Evolutionary conservation across 2,888 invertebrate species (phyloP).

Genomic region (Hedya salicella): DNA sequence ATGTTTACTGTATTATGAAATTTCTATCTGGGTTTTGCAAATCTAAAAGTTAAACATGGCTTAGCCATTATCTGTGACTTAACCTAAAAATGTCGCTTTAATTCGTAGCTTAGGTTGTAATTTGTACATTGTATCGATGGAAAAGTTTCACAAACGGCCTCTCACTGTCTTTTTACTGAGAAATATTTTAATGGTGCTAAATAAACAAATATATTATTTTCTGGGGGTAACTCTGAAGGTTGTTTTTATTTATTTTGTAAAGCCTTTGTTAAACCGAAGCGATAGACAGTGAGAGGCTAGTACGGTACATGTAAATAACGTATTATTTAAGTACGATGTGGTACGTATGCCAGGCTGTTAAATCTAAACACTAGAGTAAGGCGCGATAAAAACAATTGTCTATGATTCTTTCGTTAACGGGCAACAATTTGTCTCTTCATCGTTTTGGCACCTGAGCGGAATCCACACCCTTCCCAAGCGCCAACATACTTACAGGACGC

Average conservation of each 20-base stretch:
- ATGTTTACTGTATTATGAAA: slow-evolving; percentile 49
- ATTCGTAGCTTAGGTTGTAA: slow-evolving; percentile 72
- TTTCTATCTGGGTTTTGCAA: slow-evolving; percentile 48
- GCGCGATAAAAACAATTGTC: slow-evolving; percentile 60
- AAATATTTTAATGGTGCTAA: slow-evolving; percentile 70
- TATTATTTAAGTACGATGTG: slow-evolving; percentile 62
- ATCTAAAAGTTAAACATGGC: slow-evolving; percentile 55
- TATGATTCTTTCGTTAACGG: slow-evolving; percentile 47
- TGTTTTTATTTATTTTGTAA: slow-evolving; percentile 56
- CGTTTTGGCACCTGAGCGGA: slow-evolving; percentile 9
- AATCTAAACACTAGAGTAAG: slow-evolving; percentile 64
- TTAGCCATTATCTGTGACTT: slow-evolving; percentile 61
- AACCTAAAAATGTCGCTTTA: slow-evolving; percentile 70
- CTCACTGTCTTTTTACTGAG: slow-evolving; percentile 70
- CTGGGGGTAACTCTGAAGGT: slow-evolving; percentile 52
- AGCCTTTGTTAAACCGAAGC: slow-evolving; percentile 48
- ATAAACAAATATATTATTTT: slow-evolving; percentile 53
- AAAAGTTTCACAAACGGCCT: slow-evolving; percentile 76
- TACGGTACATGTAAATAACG: slow-evolving; percentile 62
- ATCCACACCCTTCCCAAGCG: too few species aligned
- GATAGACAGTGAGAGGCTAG: slow-evolving; percentile 71
- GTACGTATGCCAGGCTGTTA: slow-evolving; percentile 71
- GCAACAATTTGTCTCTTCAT: slow-evolving; percentile 6
- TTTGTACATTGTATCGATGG: slow-evolving; percentile 68
- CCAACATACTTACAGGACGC: too few species aligned